Evolutionary conservation across 2,797 vertebrate genomes (phyloP).

Genomic region (Antrozous pallidus): DNA sequence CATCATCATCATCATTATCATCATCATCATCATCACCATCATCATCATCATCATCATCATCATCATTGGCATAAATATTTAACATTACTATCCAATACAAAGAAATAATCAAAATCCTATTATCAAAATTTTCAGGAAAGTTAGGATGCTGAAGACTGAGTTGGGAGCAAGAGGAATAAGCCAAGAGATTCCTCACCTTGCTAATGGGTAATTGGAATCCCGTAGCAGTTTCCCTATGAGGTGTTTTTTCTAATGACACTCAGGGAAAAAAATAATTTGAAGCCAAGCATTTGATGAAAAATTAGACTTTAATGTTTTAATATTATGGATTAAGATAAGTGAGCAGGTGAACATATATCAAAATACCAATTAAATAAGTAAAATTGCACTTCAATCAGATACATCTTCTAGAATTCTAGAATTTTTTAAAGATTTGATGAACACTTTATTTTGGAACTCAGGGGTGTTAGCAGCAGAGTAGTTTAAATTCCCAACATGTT

Average conservation of each 20-base stretch:
- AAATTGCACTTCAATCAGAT: not conserved
- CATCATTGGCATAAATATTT: not conserved
- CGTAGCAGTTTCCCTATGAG: not conserved
- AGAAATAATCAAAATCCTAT: not conserved
- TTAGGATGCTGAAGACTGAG: not conserved
- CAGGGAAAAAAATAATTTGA: not conserved
- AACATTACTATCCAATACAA: not conserved
- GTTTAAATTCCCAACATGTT: not conserved
- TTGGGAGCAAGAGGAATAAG: not conserved
- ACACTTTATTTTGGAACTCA: not conserved
- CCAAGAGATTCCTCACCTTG: not conserved
- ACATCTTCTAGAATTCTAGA: not conserved
- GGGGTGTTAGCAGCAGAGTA: not conserved
- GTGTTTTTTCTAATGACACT: not conserved
- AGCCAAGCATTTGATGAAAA: not conserved
- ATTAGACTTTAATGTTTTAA: not conserved
- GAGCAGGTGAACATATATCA: not conserved
- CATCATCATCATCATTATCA: too few relatives aligned
- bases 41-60: too few relatives aligned
- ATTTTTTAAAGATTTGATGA: not conserved
- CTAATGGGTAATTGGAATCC: not conserved
- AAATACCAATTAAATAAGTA: not conserved
- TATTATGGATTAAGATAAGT: not conserved
- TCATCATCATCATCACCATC: accelerated
- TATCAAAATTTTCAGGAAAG: not conserved